Evolutionary conservation across 2,888 invertebrate genomes (phyloP), one percentile per base, ranked within the genome.

Genomic region (Plebejus anna): DNA sequence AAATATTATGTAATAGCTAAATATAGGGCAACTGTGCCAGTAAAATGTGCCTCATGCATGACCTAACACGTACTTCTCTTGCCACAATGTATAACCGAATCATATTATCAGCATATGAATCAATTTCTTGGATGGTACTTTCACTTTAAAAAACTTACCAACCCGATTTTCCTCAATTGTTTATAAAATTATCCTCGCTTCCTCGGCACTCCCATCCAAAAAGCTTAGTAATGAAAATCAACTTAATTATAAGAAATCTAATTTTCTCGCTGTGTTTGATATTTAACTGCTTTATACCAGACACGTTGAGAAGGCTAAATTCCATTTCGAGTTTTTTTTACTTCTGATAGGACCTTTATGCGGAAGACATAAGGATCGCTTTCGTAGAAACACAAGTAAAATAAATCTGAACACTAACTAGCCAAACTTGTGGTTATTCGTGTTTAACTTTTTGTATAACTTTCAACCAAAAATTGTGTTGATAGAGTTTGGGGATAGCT

Each of bases 141-240:
- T 22, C 4, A 66, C 13, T 13, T 32, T 28, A 13, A 4, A 66
- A 66, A 66, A 66, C 13, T 22, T 66, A 66, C 13, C 28, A 66
- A 5, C 5, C 11, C 13, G 32, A 66, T 66, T 28, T 66, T 66
- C 11, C 32, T 66, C 13, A 66, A 66, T 66, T 66, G 32, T 66
- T 66, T 22, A 66, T 66, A 66, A 36, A 66, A 66, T 66, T 32
- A 66, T 66, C 66, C 32, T 66, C 66, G 66, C 66, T 36, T 66
- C 66, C 66, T 66, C 66, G 32, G 66, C 66, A 66, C 32, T 66
- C 66, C 13, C 66, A 16, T 36, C 66, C 66, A 36, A 66, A 66
- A 66, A 66, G 66, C 66, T 66, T 13, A 13, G 66, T 66, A 66
- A 66, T 66, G 66, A 66, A 66, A 66, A 66, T 66, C 66, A 66